phyloP scores from a whole-genome alignment of 2,113 vertebrate genomes.

The Loxodonta africana region DNA sequence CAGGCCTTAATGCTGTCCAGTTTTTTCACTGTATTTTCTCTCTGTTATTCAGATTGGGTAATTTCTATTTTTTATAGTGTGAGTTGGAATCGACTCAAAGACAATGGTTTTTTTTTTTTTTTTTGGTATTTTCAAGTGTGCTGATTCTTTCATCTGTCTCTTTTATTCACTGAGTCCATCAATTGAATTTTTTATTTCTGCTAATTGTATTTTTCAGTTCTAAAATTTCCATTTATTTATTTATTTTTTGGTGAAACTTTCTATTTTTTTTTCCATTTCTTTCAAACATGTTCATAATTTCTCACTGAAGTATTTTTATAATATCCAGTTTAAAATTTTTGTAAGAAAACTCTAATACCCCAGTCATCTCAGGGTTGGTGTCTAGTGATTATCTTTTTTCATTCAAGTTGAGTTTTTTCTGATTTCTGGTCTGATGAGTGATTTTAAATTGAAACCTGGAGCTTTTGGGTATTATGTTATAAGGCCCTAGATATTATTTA shows the following conservation, averaged over 20 bases:
- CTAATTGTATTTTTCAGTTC: neutral
- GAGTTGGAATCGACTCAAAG: too few species aligned
- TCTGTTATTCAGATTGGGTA: neutral
- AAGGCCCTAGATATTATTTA: neutral
- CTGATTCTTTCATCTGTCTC: too few species aligned
- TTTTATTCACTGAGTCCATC: neutral
- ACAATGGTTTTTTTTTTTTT: too few species aligned
- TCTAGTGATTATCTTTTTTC: neutral
- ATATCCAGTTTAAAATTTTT: neutral
- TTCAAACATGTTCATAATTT: neutral
- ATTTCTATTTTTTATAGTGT: neutral
- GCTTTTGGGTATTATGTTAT: neutral
- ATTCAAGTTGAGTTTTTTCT: neutral
- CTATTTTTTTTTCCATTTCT: neutral
- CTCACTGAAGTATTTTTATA: neutral
- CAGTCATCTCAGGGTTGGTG: neutral
- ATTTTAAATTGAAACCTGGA: neutral
- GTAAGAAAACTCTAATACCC: neutral
- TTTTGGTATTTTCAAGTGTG: too few species aligned
- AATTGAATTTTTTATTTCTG: neutral
- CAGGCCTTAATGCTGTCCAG: neutral
- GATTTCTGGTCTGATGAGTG: neutral
- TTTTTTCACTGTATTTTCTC: neutral
- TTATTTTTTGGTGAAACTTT: neutral
- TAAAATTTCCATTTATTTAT: constrained; percentile 25